phyloP scores from a whole-genome alignment of 2,888 invertebrate species.

The Lucinisca nassula region DNA sequence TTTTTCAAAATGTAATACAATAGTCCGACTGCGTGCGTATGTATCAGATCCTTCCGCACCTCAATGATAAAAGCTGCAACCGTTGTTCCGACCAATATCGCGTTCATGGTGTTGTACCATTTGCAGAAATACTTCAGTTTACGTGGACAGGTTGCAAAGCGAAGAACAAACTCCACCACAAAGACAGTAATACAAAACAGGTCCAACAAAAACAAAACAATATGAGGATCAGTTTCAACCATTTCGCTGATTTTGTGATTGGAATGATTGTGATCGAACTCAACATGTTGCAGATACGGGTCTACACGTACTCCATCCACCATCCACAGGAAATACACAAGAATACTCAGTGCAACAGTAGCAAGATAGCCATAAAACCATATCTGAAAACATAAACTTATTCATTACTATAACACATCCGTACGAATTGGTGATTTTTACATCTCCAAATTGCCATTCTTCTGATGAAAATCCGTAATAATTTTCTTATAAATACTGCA shows the following conservation, averaged over 20 bases:
- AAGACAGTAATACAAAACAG: neutral
- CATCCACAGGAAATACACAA: slow-evolving; percentile 16
- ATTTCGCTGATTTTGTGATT: neutral
- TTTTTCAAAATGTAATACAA: slow-evolving; percentile 4
- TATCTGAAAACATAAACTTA: neutral
- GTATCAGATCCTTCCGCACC: slow-evolving; percentile 22
- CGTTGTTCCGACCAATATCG: neutral
- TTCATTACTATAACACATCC: neutral
- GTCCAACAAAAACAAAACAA: neutral
- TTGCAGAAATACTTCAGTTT: neutral
- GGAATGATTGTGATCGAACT: neutral
- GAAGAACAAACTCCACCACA: neutral
- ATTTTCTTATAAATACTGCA: neutral
- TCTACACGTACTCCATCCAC: neutral
- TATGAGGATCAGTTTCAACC: slow-evolving; percentile 7
- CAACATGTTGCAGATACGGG: neutral
- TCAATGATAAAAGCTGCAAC: neutral
- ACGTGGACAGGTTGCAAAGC: neutral
- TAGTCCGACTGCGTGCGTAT: neutral
- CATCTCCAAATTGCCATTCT: too few species aligned
- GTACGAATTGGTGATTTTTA: too few species aligned
- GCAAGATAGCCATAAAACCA: neutral
- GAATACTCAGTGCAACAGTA: neutral
- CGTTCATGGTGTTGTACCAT: slow-evolving; percentile 11
- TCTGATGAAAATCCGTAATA: neutral